Base-by-base conservation (phyloP, 2,113 vertebrate genomes). In the Coptodon bakossiorum region DNA sequence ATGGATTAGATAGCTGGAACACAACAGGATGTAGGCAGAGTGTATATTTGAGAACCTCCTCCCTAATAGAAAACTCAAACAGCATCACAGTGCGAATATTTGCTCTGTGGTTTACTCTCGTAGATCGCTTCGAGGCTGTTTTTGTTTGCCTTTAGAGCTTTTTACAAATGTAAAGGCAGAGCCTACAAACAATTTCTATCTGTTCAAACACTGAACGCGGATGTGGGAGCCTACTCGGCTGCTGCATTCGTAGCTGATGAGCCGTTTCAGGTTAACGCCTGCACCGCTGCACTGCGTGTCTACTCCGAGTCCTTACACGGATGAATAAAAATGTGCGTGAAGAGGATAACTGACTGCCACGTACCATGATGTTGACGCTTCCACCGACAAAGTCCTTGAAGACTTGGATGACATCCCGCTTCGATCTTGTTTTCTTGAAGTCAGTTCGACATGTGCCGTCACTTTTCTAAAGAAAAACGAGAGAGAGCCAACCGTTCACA, bases 401-500 rank as follows among this genome's bases (percentile, higher is more conserved):
- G 91, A 98, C 97, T 6, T 97, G 95, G 16, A 96, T 95, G 95
- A 99, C 97, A 88, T 99, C 97, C 78, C 98, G 97, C 90, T 95
- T 95, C 68, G 96, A 98, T 73, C 97, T 96, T 0, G 98, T 99
- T 81, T 97, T 99, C 96, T 99, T 99, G 96, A 99, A 99, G 96
- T 98, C 97, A 4, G 98, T 99, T 84, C 97, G 98, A 93, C 99
- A 99, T 0, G 97, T 97, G 53, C 98, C 98, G 17, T 99, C 98
- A 0, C 96, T 96, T 96, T 98, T 99, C 99, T 99, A 91, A 71
- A 80, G 73, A 61, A 89, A 34, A 89, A 12, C 53, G 34, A 68
- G 61, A 68, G 19, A 22, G 34, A 38, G 19, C 4, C 34, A 13
- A 38, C 63, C 6, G 1, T 38, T 68, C 34, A 68, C 11, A 22